Percentiles rank a stretch among this genome's conserved stretches.
phyloP scores from a whole-genome alignment of 1,140 invertebrate genomes.

The Apis florea region DNA sequence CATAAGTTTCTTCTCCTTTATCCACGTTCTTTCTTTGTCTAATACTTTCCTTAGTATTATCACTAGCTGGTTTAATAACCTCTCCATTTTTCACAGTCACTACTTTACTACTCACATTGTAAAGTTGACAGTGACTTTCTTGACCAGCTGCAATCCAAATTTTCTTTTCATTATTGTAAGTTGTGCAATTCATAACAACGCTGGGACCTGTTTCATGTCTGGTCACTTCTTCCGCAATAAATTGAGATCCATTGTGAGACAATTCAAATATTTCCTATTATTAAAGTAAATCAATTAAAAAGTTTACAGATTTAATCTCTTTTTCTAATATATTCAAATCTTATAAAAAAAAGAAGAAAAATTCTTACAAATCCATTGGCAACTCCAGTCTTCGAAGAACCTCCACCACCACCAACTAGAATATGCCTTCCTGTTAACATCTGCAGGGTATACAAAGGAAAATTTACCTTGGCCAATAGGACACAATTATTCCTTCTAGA shows the following conservation, averaged over 20 bases:
- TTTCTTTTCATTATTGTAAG: constrained; percentile 84
- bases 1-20: constrained; percentile 71
- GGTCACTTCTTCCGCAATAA: constrained; percentile 91
- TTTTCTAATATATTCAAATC: not conserved
- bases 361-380: constrained; percentile 95
- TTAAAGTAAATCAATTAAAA: not conserved
- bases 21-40: constrained; percentile 75
- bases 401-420: constrained; percentile 96
- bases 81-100: constrained; percentile 78
- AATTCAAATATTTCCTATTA: constrained; percentile 94
- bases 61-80: constrained; percentile 72
- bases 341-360: constrained; percentile 10
- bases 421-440: constrained; percentile 95
- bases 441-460: constrained; percentile 94
- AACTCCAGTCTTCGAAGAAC: constrained; percentile 96
- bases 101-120: constrained; percentile 89
- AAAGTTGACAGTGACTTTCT: constrained; percentile 95
- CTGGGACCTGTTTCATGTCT: constrained; percentile 92
- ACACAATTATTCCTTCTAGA: constrained; percentile 82
- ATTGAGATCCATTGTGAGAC: constrained; percentile 89
- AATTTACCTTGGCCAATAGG: constrained; percentile 92
- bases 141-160: constrained; percentile 93
- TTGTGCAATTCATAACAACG: constrained; percentile 95
- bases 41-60: constrained; percentile 65
- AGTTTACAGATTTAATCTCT: not conserved